A percentile compares a stretch with the other conserved stretches of the same genome.
Conservation (phyloP, 1,140 invertebrate species). For the Cyclina sinensis region DNA sequence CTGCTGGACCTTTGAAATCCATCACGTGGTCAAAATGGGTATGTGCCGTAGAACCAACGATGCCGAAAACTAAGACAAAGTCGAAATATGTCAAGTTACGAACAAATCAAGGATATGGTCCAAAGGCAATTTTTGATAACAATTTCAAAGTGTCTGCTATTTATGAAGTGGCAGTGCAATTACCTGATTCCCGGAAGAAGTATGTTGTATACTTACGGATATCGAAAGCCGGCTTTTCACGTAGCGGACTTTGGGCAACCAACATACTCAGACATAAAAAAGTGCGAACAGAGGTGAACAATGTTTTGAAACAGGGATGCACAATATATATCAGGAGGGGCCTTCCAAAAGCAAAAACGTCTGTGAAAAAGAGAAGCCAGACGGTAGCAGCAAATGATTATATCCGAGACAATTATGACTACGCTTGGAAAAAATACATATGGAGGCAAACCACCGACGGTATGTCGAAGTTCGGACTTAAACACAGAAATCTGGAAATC, state of each 20-base stretch:
- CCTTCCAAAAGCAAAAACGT: not conserved
- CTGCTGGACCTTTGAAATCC: conserved; percentile 67
- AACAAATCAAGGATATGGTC: conserved; percentile 17
- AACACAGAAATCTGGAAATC: not conserved
- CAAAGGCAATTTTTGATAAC: conserved; percentile 48
- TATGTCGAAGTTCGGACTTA: not conserved
- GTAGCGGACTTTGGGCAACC: conserved; percentile 15
- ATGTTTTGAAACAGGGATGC: conserved; percentile 3
- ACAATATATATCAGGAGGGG: conserved; percentile 52
- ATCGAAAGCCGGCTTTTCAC: not conserved
- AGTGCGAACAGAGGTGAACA: conserved; percentile 14
- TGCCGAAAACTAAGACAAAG: not conserved
- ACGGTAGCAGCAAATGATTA: not conserved
- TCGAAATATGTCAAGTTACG: not conserved
- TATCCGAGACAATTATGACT: conserved; percentile 40
- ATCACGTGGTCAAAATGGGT: conserved; percentile 69
- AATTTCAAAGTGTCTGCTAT: conserved; percentile 49
- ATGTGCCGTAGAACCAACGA: conserved; percentile 9
- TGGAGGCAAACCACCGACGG: conserved; percentile 3
- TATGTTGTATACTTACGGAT: conserved; percentile 52
- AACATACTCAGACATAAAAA: conserved; percentile 37
- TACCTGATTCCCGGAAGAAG: conserved; percentile 18
- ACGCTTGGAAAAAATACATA: conserved; percentile 66
- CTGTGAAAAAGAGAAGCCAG: not conserved
- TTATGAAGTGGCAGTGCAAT: conserved; percentile 69